A percentile compares a stretch with the other conserved stretches of the same genome.
phyloP scores from a whole-genome alignment of 92 coral and sea anemone species.

The Phymanthus crucifer region DNA sequence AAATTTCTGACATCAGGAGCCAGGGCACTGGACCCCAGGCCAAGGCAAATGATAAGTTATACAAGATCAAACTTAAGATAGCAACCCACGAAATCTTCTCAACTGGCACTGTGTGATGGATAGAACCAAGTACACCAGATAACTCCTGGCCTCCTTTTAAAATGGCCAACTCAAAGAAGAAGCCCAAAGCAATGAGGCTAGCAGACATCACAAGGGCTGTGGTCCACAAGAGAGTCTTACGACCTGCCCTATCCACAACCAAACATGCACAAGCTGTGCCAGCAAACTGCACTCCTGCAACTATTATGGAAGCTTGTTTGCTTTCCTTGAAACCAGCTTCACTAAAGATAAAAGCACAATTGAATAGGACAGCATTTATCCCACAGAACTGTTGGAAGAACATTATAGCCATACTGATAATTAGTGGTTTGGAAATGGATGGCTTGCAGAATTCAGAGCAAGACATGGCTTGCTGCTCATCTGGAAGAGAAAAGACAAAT shows the following conservation, averaged over 20 bases:
- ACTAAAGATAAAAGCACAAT: constrained; percentile 65
- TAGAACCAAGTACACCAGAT: too few species aligned
- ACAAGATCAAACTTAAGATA: constrained; percentile 63
- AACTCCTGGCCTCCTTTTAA: too few species aligned
- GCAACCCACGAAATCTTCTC: too few species aligned
- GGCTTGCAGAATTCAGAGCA: too few species aligned
- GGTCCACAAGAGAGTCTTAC: too few species aligned
- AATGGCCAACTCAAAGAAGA: too few species aligned
- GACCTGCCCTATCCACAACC: too few species aligned
- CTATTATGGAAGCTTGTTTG: constrained; percentile 64
- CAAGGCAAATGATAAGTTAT: constrained; percentile 55
- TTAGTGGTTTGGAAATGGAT: constrained; percentile 69
- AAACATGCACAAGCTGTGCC: constrained; percentile 67
- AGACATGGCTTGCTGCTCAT: constrained; percentile 30
- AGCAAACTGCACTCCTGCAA: constrained; percentile 64
- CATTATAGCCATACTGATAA: constrained; percentile 66
- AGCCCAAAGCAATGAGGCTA: too few species aligned
- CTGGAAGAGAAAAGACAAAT: too few species aligned
- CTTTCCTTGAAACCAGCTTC: constrained; percentile 69
- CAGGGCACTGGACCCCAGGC: constrained; percentile 94
- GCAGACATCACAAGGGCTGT: too few species aligned
- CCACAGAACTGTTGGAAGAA: constrained; percentile 83
- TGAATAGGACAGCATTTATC: constrained; percentile 71
- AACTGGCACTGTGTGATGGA: too few species aligned
- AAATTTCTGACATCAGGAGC: constrained; percentile 86